Evolutionary conservation across 2,797 vertebrate species (phyloP), one percentile per base, ranked within the genome.

Genomic region (Crypturellus tataupa): DNA sequence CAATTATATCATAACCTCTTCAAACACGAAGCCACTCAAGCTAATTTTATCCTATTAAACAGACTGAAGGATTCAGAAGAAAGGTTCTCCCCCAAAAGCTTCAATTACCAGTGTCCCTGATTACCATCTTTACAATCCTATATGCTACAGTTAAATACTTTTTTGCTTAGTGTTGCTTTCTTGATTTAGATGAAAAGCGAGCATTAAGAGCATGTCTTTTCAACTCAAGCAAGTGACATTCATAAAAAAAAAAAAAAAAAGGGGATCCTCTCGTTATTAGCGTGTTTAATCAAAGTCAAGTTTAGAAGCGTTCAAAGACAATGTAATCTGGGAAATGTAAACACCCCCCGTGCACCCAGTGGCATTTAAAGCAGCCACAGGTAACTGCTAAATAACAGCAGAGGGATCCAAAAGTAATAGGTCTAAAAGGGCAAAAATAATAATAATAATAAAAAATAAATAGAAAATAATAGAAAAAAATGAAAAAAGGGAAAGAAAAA

Each of bases 21-120:
- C 98, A 98, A 98, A 98, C 96, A 97, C 97, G 96, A 93, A 98
- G 89, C 96, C 97, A 98, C 98, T 98, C 97, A 95, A 98, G 97
- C 97, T 98, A 97, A 98, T 98, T 98, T 98, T 97, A 98, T 98
- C 98, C 98, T 98, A 98, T 98, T 98, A 98, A 98, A 97, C 95
- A 97, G 97, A 97, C 97, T 97, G 97, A 97, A 97, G 97, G 97
- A 98, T 97, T 97, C 97, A 98, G 97, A 98, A 98, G 97, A 98
- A 98, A 98, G 97, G 96, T 96, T 98, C 95, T 97, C 97, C 97
- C 97, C 97, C 97, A 97, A 97, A 97, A 98, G 98, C 97, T 97
- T 98, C 97, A 98, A 98, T 98, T 98, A 98, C 97, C 96, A 98
- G 94, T 97, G 97, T 97, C 97, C 95, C 96, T 97, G 98, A 97